phyloP scores from a whole-genome alignment of 2,113 vertebrate species.

The Plectropomus leopardus region DNA sequence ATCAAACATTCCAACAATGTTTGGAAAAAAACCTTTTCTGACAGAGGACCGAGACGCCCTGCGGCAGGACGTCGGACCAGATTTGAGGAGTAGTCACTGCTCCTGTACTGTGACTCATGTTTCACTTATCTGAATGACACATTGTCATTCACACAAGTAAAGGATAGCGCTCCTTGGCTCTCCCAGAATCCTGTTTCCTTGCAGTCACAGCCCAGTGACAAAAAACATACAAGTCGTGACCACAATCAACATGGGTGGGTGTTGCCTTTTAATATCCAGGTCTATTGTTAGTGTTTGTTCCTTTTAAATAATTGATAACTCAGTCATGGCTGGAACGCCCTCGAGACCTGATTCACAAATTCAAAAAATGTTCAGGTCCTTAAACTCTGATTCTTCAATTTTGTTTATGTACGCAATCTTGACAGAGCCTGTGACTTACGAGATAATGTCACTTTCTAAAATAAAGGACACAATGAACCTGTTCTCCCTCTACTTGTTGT shows the following conservation, averaged over 20 bases:
- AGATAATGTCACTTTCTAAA: neutral
- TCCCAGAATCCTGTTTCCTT: slow-evolving; percentile 67
- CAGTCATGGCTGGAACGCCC: slow-evolving; percentile 53
- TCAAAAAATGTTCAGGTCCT: slow-evolving; percentile 18
- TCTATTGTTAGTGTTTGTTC: slow-evolving; percentile 73
- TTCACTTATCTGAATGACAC: slow-evolving; percentile 64
- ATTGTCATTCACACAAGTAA: slow-evolving; percentile 51
- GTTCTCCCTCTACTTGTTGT: neutral
- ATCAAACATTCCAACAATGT: slow-evolving; percentile 13
- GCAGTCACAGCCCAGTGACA: slow-evolving; percentile 40
- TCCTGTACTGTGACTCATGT: slow-evolving; percentile 54
- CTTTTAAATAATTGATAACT: slow-evolving; percentile 70
- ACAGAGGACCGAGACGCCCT: neutral
- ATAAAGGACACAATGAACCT: neutral
- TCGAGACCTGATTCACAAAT: slow-evolving; percentile 42
- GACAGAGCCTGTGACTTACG: neutral
- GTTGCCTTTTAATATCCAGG: slow-evolving; percentile 65
- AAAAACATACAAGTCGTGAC: slow-evolving; percentile 59
- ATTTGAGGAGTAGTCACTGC: slow-evolving; percentile 8
- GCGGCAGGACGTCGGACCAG: slow-evolving; percentile 7
- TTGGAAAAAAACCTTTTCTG: slow-evolving; percentile 1
- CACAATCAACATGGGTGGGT: slow-evolving; percentile 56
- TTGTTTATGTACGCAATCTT: neutral
- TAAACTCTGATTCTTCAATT: neutral
- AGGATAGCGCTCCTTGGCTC: slow-evolving; percentile 32